Evolutionary conservation across 1,140 invertebrate genomes (phyloP).

Genomic region (Lamellibrachia luymesi): DNA sequence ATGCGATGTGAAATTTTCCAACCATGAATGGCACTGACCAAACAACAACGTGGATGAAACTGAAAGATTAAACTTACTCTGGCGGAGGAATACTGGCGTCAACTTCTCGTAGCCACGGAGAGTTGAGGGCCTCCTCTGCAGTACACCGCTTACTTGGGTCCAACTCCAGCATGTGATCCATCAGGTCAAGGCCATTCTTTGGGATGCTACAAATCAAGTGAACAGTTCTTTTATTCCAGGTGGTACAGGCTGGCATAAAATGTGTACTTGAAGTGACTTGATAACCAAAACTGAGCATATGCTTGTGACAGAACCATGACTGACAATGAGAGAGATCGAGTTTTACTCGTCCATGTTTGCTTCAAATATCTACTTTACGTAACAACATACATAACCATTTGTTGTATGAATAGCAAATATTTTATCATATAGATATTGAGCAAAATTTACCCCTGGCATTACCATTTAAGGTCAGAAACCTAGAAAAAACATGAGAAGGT

Average conservation of each 20-base stretch:
- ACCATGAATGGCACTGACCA: no score
- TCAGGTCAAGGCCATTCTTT: slow-evolving; percentile 79
- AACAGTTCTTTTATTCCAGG: no score
- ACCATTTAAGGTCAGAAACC: no score
- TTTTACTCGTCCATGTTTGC: no score
- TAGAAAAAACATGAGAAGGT: background rate
- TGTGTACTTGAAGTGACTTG: background rate
- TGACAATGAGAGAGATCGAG: no score
- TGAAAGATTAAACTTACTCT: slow-evolving; percentile 62
- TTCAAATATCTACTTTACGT: no score
- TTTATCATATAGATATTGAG: no score
- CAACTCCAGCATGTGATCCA: slow-evolving; percentile 95
- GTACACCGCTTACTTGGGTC: slow-evolving; percentile 92
- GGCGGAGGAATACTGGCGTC: slow-evolving; percentile 72
- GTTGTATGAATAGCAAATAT: no score
- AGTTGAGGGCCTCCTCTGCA: slow-evolving; percentile 89
- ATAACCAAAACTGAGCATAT: no score
- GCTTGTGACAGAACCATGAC: no score
- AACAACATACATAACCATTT: no score
- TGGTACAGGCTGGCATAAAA: background rate
- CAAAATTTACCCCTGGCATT: no score
- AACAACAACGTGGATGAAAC: background rate
- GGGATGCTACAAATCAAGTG: slow-evolving; percentile 69
- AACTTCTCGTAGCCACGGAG: slow-evolving; percentile 90
- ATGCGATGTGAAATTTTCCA: background rate